Percentiles rank a stretch among this genome's conserved stretches.
Conservation (phyloP, 1,140 invertebrate genomes). For the Drosophila dunni region DNA sequence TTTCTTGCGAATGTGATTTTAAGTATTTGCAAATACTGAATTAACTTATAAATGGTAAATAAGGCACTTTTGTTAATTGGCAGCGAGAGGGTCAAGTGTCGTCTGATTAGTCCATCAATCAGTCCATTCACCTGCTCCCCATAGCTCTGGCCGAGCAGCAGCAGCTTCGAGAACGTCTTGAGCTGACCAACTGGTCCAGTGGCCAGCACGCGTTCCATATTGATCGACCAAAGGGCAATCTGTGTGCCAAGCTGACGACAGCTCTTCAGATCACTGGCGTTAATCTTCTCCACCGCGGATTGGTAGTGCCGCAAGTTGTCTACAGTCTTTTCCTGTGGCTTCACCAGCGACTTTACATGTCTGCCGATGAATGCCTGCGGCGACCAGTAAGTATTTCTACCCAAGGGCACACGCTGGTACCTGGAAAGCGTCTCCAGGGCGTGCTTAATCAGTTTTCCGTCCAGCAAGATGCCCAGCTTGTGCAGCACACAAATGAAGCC, state of each 20-base stretch:
- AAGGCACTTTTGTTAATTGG: conserved; percentile 42
- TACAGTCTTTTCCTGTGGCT: conserved; percentile 19
- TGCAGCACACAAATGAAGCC: conserved; percentile 53
- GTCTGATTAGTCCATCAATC: conserved; percentile 54
- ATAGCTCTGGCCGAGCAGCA: conserved; percentile 53
- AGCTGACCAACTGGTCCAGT: conserved; percentile 53
- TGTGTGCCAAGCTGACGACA: conserved; percentile 63
- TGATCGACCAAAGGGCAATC: conserved; percentile 61
- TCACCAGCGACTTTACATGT: conserved; percentile 58
- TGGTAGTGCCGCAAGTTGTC: conserved; percentile 30
- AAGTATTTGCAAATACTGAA: conserved; percentile 60
- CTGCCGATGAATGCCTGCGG: conserved; percentile 44
- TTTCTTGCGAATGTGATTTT: conserved; percentile 67
- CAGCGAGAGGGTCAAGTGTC: conserved; percentile 40
- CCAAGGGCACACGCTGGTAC: conserved; percentile 48
- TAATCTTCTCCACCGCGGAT: conserved; percentile 47
- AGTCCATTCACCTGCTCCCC: conserved; percentile 41
- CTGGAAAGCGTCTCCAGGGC: conserved; percentile 33
- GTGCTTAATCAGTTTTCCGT: conserved; percentile 53
- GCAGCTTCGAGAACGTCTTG: conserved; percentile 52
- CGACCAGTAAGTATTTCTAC: conserved; percentile 52
- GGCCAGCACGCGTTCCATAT: conserved; percentile 39
- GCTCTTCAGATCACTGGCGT: conserved; percentile 32
- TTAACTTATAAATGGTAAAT: conserved; percentile 51
- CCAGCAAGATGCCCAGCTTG: conserved; percentile 60